Evolutionary conservation across 2,113 vertebrate species (phyloP).

Genomic region (Myotis davidii): DNA sequence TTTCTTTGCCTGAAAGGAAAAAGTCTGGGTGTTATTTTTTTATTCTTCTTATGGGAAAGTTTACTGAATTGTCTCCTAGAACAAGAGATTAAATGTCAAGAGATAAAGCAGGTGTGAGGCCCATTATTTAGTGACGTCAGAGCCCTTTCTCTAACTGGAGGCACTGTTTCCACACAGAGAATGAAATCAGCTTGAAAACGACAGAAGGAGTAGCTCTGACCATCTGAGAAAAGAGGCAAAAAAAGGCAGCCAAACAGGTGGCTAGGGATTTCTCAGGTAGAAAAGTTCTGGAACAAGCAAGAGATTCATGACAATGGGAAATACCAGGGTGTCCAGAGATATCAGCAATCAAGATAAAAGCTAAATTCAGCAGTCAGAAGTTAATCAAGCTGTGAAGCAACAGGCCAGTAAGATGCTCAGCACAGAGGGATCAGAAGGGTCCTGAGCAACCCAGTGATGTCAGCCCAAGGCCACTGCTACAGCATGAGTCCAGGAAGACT

Average conservation of each 20-base stretch:
- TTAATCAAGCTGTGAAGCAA: not conserved
- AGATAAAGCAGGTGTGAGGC: slow-evolving; percentile 48
- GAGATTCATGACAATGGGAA: not conserved
- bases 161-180: slow-evolving; percentile 30
- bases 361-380: not conserved
- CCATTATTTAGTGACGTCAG: slow-evolving; percentile 16
- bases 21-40: slow-evolving; percentile 41
- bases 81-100: slow-evolving; percentile 73
- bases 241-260: not conserved
- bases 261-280: not conserved
- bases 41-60: slow-evolving; percentile 25
- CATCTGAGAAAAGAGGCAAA: not conserved
- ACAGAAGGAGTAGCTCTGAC: not conserved
- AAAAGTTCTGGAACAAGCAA: not conserved
- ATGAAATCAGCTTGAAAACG: slow-evolving; percentile 44
- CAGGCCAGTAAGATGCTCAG: not conserved
- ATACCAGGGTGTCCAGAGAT: not conserved
- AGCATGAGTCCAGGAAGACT: not conserved
- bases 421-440: not conserved
- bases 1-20: slow-evolving; percentile 69
- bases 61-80: slow-evolving; percentile 71
- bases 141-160: slow-evolving; percentile 30
- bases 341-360: not conserved
- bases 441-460: not conserved
- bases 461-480: not conserved